Base-by-base conservation (phyloP, 2,797 vertebrate species). In the Manis pentadactyla region DNA sequence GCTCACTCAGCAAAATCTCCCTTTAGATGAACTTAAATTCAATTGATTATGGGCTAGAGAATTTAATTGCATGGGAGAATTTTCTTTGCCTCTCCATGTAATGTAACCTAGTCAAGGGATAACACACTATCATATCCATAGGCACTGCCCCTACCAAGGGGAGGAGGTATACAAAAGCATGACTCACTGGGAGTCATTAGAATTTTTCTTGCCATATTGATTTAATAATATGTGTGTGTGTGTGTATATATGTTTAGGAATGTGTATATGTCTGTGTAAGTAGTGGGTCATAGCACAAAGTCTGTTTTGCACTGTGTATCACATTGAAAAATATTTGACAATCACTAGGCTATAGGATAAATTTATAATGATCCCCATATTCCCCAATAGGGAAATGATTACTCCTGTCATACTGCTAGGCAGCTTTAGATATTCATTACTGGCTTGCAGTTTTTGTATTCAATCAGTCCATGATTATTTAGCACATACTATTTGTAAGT, bases 361-460 rank as follows among this genome's bases (percentile, higher is more conserved):
- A 90, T 77, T 93, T 77, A 46, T 5, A 89, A 23, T 85, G 19
- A 19, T 61, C 85, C 51, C 95, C 25, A 18, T 79, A 42, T 71
- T 94, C 7, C 10, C 5, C 4, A 12, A 71, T 75, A 77, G 90
- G 34, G 15, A 87, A 79, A 55, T 78, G 8, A 4, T 73, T 77
- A 42, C 13, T 77, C 0, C 6, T 79, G 34, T 66, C 37, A 63
- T 55, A 57, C 27, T 71, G 18, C 21, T 79, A 79, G 87, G 7
- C 13, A 51, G 39, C 81, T 95, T 95, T 87, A 87, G 29, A 23
- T 94, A 51, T 85, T 73, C 13, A 63, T 82, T 81, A 69, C 21
- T 42, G 19, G 42, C 31, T 34, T 78, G 2, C 8, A 85, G 53
- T 34, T 57, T 95, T 93, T 90, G 0, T 11, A 34, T 64, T 87